Evolutionary conservation across 2,888 invertebrate genomes (phyloP).

Genomic region (Tipula unca): DNA sequence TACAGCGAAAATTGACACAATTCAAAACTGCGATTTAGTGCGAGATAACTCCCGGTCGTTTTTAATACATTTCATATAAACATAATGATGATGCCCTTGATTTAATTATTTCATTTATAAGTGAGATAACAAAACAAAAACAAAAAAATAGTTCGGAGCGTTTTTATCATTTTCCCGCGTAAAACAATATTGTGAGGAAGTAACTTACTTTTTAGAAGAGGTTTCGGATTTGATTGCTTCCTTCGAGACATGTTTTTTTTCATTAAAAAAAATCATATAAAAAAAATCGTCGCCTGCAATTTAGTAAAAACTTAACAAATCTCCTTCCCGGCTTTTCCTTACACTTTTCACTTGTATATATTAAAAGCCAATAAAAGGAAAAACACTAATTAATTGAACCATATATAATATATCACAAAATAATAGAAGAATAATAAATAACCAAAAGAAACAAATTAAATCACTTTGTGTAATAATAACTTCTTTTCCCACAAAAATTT

Average conservation of each 20-base stretch:
- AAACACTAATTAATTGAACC: neutral
- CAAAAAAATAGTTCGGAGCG: too few species aligned
- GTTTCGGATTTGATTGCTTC: constrained; percentile 94
- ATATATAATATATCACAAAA: neutral
- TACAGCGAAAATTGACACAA: neutral
- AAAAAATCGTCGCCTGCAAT: neutral
- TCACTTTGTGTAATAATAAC: neutral
- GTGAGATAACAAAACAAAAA: neutral
- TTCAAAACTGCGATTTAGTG: neutral
- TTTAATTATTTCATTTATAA: neutral
- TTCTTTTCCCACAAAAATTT: neutral
- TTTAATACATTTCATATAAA: neutral
- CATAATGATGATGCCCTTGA: neutral
- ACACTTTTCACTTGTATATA: neutral
- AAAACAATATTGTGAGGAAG: neutral
- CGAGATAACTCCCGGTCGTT: neutral
- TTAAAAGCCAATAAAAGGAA: neutral
- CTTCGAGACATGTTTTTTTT: constrained; percentile 68
- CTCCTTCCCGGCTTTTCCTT: neutral
- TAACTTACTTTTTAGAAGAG: constrained; percentile 79
- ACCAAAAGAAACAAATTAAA: neutral
- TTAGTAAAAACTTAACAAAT: neutral
- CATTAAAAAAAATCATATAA: constrained; percentile 19
- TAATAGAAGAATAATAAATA: neutral
- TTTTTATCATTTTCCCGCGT: neutral